Base-by-base conservation (phyloP, 1,140 invertebrate genomes). In the Atta colombica region DNA sequence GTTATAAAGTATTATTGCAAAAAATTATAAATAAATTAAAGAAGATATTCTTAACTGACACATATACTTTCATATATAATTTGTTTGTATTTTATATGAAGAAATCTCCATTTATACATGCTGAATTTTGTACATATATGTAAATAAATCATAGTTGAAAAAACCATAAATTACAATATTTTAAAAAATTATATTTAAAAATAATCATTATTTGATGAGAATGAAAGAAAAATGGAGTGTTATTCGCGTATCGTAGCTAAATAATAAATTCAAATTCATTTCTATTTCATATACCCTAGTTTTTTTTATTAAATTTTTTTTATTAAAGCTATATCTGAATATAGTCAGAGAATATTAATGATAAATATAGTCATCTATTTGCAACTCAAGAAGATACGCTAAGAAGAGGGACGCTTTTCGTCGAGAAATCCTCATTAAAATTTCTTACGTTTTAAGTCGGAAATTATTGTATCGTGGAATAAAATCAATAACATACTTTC, bases 401-500 rank as follows among this genome's bases (percentile, higher is more conserved):
- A 25, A 25, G 25, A 25, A 25, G 25, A 35, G 12, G 6, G 6
- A 18, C 3, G 45, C 31, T 8, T 68, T 55, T 39, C 8, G n/a
- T 12, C 49, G 31, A 74, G 14, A 31, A 49, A 49, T 4, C 8
- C 14, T 75, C 5, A 8, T 74, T 31, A 74, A 16, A 61, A 12
- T 61, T 84, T 49, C 8, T 10, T 5, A 25, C 14, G 55, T 45
- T 10, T 25, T 18, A 21, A 61, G 75, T 75, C 28, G 39, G 8
- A 61, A 21, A 75, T 75, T 72, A 74, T 51, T 25, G 21, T n/a
- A 74, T 61, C 31, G 45, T 7, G 25, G 45, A 25, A 5, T 8
- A 0, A 61, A 84, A 84, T 84, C 69, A 45, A 84, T 84, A 60
- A 84, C 45, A n/a, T 92, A 97, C 96, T 96, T 97, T 97, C 95